Base-by-base conservation (phyloP, 2,888 invertebrate genomes). In the Agrochola litura region DNA sequence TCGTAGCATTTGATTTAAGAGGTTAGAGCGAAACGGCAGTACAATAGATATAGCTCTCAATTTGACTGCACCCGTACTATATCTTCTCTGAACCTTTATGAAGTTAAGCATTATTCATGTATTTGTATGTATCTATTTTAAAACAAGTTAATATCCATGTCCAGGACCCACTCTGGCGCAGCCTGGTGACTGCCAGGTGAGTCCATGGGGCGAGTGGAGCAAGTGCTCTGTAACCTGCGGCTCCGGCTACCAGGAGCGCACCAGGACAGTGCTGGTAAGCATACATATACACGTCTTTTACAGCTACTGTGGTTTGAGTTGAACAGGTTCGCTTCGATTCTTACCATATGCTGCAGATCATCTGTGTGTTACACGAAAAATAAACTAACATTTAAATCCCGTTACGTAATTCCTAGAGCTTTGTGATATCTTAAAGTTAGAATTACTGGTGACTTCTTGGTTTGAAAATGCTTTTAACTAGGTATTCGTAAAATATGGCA, bases 151-250 rank as follows among this genome's bases (percentile, higher is more conserved):
- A 56, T 56, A 56, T 54, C 30, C 6, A 8, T 60, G 30, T n/a
- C 8, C 75, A 90, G 90, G 85, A 5, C 73, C 88, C 1, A 58
- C 85, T 0, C 75, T 84, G 75, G 60, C 82, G 67, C 94, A 95
- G 76, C 25, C 70, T 8, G 82, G 84, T 0, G 97, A 98, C 92
- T 99, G 99, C 88, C 97, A 97, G 89, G 96, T 98, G 89, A 97
- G 98, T 3, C 97, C 97, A 64, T 99, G 99, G 99, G 97, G 98
- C 49, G 97, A 97, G 69, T 99, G 99, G 99, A 97, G 98, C 46
- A 96, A 97, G 1, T 99, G 99, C 94, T 98, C 98, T 90, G 98
- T 97, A 8, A 96, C 97, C 30, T 99, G 99, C 94, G 99, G 99
- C 46, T 91, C 95, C 19, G 99, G 99, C 25, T 97, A 97, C 90